A percentile compares a stretch with the other conserved stretches of the same genome.
These are phyloP conservation scores for Strigamia crassipes DNA, from an alignment of 2,888 invertebrate genomes.

Conservation along the genomic window DNA sequence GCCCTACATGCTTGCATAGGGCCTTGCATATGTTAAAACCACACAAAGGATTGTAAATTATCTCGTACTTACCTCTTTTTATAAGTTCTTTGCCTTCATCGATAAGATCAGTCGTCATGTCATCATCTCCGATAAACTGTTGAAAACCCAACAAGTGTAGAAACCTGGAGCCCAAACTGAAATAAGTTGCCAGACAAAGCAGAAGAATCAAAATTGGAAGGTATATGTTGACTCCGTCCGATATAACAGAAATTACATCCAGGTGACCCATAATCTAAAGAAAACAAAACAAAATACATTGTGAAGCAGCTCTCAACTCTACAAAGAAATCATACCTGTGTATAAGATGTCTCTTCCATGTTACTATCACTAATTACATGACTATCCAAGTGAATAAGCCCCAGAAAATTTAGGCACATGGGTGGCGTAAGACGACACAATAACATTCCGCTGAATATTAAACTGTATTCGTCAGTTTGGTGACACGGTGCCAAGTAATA, in stretches of 20 bases:
- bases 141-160: constrained; percentile 92
- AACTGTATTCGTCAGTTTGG: constrained; percentile 97
- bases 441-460: constrained; percentile 98
- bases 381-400: constrained; percentile 97
- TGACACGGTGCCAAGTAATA: constrained; percentile 97
- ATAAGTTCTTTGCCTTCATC: constrained; percentile 92
- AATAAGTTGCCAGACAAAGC: constrained; percentile 91
- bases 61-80: constrained; percentile 71
- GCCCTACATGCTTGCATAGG: no score
- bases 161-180: constrained; percentile 87
- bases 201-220: constrained; percentile 96
- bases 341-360: constrained; percentile 87
- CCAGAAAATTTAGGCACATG: constrained; percentile 96
- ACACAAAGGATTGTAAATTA: neutral
- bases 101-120: constrained; percentile 88
- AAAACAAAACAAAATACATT: neutral
- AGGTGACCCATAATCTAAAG: constrained; percentile 94
- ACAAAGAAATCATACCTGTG: constrained; percentile 69
- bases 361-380: constrained; percentile 77
- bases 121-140: constrained; percentile 94
- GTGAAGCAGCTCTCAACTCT: neutral
- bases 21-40: no score
- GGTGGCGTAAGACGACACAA: constrained; percentile 96
- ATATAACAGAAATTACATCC: constrained; percentile 95
- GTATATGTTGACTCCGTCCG: constrained; percentile 98